phyloP scores from a whole-genome alignment of 2,797 vertebrate species.

The Hippoglossus hippoglossus region DNA sequence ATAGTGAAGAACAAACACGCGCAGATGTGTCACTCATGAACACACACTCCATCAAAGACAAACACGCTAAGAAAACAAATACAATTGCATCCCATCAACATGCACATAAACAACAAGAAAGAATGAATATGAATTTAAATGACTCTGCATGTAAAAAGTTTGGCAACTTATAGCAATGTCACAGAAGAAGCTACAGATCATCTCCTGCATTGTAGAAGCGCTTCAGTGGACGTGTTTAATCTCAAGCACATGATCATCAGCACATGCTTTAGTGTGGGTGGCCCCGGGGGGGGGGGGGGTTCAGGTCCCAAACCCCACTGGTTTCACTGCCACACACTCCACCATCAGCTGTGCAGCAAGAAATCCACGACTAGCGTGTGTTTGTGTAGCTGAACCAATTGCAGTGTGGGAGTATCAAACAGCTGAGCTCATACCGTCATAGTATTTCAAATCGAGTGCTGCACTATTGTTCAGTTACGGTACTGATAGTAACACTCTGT shows the following conservation, averaged over 20 bases:
- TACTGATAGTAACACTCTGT: conserved; percentile 77
- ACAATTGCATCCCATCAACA: conserved; percentile 11
- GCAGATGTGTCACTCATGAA: conserved; percentile 38
- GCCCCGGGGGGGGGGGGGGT: conserved; percentile 8
- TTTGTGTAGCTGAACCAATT: conserved; percentile 38
- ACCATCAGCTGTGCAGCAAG: conserved; percentile 25
- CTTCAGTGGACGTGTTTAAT: conserved; percentile 7
- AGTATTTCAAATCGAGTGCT: conserved; percentile 48
- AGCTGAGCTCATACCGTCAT: conserved; percentile 54
- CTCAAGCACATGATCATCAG: conserved; percentile 30
- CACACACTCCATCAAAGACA: conserved; percentile 7
- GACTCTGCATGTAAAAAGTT: neutral
- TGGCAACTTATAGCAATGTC: neutral
- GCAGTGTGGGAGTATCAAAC: conserved; percentile 74
- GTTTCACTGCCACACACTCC: conserved; percentile 17
- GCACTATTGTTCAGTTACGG: conserved; percentile 46
- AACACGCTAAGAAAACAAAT: conserved; percentile 3
- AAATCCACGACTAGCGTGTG: conserved; percentile 3
- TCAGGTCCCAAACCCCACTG: conserved; percentile 29
- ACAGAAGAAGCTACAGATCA: neutral
- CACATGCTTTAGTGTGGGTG: conserved; percentile 29
- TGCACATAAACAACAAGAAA: conserved; percentile 24
- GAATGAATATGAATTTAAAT: neutral
- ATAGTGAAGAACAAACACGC: conserved; percentile 72
- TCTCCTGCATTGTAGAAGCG: neutral